Percentiles rank a stretch among this genome's conserved stretches.
Conservation (phyloP, 2,113 vertebrate genomes). For the Hydrolagus affinis region DNA sequence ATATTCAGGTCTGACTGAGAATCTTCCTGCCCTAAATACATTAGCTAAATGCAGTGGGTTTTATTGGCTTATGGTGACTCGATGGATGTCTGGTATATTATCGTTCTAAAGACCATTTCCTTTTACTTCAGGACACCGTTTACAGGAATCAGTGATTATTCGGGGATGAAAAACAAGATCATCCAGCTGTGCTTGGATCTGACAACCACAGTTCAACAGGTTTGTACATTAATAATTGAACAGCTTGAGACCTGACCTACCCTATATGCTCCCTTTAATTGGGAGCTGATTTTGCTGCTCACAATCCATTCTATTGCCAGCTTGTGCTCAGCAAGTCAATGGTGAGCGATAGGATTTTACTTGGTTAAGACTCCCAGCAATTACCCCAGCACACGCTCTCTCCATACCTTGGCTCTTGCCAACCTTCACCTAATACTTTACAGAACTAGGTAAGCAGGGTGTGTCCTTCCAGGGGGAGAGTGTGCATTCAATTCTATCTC, state of each 20-base stretch:
- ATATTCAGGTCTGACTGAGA: too few species aligned
- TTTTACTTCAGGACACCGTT: conserved; percentile 76
- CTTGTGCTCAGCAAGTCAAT: background rate
- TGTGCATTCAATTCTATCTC: too few species aligned
- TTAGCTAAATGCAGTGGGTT: background rate
- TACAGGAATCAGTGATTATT: conserved; percentile 91
- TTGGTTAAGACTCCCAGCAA: background rate
- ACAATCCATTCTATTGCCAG: background rate
- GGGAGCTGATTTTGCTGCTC: background rate
- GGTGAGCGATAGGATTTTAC: background rate
- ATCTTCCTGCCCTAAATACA: too few species aligned
- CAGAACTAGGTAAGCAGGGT: too few species aligned
- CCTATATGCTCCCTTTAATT: background rate
- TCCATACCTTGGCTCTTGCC: too few species aligned
- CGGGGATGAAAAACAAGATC: conserved; percentile 91
- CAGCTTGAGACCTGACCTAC: background rate
- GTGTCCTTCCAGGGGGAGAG: too few species aligned
- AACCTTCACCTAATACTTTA: too few species aligned
- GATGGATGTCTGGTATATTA: background rate
- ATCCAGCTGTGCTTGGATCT: conserved; percentile 94
- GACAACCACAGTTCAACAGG: conserved; percentile 95
- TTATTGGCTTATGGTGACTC: background rate
- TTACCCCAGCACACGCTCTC: too few species aligned
- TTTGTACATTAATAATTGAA: conserved; percentile 47
- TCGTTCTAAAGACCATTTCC: background rate